Percentiles rank a stretch among this genome's conserved stretches.
These are phyloP conservation scores for Melipona beecheii DNA, from an alignment of 2,888 invertebrate species.

Conservation along the genomic window DNA sequence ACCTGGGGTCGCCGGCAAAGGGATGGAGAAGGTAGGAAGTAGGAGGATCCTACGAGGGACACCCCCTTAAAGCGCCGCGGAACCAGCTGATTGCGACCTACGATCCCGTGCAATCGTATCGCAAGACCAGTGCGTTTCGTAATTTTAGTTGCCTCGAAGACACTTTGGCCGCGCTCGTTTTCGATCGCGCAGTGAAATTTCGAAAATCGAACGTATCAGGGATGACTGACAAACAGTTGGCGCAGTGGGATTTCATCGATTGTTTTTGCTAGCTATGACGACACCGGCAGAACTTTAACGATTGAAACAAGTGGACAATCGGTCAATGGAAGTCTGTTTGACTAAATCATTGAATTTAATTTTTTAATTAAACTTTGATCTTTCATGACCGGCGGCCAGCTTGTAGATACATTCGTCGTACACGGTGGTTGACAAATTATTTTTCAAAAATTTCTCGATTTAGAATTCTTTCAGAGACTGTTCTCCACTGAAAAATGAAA, in stretches of 20 bases:
- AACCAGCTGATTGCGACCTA: slow-evolving; percentile 67
- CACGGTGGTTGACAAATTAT: too few relatives aligned
- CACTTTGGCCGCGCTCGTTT: neutral
- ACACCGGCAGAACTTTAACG: neutral
- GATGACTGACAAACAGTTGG: neutral
- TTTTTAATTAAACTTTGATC: too few relatives aligned
- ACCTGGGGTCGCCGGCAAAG: slow-evolving; percentile 75
- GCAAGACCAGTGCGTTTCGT: neutral
- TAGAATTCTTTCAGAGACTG: too few relatives aligned
- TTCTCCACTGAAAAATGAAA: too few relatives aligned
- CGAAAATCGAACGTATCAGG: fast-evolving
- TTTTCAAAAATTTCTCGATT: too few relatives aligned
- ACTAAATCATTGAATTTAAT: neutral
- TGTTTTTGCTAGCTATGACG: neutral
- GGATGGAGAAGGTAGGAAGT: slow-evolving; percentile 66
- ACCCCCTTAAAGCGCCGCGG: slow-evolving; percentile 53
- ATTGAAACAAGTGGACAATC: neutral
- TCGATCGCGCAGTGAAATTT: too few relatives aligned
- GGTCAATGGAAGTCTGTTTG: neutral
- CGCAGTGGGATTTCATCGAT: neutral
- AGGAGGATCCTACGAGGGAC: slow-evolving; percentile 64
- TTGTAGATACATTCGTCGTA: too few relatives aligned
- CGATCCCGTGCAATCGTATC: slow-evolving; percentile 34
- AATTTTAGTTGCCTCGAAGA: neutral
- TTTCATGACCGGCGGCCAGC: too few relatives aligned